These are phyloP conservation scores for Alouatta palliata DNA, from an alignment of 2,113 vertebrate genomes.

Conservation along the genomic window DNA sequence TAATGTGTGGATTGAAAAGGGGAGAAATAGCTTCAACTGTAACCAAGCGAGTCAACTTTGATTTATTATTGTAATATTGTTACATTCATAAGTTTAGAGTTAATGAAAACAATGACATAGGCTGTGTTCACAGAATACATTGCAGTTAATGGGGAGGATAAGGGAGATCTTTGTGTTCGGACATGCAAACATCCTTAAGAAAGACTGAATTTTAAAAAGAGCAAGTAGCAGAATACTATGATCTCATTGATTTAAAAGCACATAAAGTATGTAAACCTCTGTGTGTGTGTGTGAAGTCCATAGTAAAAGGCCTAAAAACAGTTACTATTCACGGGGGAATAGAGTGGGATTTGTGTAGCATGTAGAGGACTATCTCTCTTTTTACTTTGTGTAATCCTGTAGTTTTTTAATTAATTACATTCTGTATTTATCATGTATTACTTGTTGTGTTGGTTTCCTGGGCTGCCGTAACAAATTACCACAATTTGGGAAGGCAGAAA, in stretches of 20 bases:
- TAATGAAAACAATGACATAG: neutral
- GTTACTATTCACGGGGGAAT: neutral
- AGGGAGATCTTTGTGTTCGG: neutral
- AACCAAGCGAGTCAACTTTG: neutral
- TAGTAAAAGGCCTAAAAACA: neutral
- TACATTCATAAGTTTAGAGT: neutral
- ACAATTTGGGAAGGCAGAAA: neutral
- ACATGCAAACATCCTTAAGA: neutral
- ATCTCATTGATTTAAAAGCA: neutral
- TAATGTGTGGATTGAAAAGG: neutral
- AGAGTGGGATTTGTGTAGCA: neutral
- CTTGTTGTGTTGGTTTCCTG: neutral
- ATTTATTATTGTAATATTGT: neutral
- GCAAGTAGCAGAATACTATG: neutral
- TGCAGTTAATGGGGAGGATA: neutral
- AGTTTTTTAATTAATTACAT: slow-evolving; percentile 19
- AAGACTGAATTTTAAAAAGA: neutral
- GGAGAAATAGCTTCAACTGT: neutral
- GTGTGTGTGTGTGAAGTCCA: neutral
- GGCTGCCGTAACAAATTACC: neutral
- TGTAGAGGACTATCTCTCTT: neutral
- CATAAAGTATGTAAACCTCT: neutral
- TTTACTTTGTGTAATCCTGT: neutral
- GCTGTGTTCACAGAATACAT: neutral
- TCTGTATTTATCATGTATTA: neutral